Percentiles rank a stretch among this genome's conserved stretches.
These are phyloP conservation scores for Monodelphis domestica DNA, from an alignment of 2,797 vertebrate genomes.

Conservation along the genomic window DNA sequence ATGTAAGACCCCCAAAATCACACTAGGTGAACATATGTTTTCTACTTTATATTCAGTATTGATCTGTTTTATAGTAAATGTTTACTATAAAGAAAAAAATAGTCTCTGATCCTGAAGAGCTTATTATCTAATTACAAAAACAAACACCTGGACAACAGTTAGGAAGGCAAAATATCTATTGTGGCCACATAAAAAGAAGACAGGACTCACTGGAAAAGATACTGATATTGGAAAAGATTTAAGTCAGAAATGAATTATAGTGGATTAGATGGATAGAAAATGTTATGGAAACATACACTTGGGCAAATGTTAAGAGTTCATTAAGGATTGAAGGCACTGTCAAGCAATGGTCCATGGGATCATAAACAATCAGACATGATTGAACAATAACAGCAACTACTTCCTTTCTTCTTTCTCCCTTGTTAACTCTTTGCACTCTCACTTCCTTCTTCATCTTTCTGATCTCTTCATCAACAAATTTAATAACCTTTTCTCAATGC, in stretches of 20 bases:
- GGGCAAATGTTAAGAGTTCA: too few relatives aligned
- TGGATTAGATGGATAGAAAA: too few relatives aligned
- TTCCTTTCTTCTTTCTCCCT: not conserved
- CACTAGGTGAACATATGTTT: not conserved
- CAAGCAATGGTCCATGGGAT: too few relatives aligned
- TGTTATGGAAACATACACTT: too few relatives aligned
- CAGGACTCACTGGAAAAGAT: too few relatives aligned
- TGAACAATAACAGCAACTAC: not conserved
- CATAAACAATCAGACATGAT: too few relatives aligned
- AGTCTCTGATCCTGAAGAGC: not conserved
- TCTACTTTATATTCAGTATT: not conserved
- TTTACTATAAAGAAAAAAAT: not conserved
- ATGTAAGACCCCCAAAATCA: not conserved
- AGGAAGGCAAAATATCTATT: not conserved
- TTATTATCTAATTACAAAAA: not conserved
- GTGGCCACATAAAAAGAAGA: too few relatives aligned
- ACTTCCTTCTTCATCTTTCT: not conserved
- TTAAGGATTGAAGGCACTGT: too few relatives aligned
- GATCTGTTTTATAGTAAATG: not conserved
- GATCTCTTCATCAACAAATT: not conserved
- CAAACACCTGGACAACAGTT: not conserved
- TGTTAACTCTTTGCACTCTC: not conserved
- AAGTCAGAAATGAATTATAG: too few relatives aligned
- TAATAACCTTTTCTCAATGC: not conserved
- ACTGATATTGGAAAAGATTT: too few relatives aligned